Evolutionary conservation across 1,140 invertebrate genomes (phyloP).

Genomic region (Paraescarpia echinospica): DNA sequence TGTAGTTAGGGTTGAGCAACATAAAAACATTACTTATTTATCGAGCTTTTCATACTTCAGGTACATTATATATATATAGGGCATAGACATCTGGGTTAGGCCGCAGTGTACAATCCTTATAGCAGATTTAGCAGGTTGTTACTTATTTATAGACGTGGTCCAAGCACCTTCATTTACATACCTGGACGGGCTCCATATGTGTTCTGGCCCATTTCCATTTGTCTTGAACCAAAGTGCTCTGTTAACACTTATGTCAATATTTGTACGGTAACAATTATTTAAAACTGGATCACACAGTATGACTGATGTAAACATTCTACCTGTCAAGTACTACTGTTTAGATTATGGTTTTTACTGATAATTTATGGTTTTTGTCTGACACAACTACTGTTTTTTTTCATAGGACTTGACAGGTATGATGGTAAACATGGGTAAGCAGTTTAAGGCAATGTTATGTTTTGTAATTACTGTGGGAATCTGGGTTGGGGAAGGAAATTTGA

Average conservation of each 20-base stretch:
- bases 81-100: neutral
- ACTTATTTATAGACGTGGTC: neutral
- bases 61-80: neutral
- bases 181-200: neutral
- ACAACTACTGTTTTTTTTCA: no score
- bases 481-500: no score
- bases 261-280: neutral
- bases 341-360: no score
- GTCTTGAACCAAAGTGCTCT: neutral
- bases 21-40: neutral
- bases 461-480: no score
- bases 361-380: no score
- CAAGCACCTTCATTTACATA: neutral
- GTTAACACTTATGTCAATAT: neutral
- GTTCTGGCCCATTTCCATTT: neutral
- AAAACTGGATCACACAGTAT: neutral
- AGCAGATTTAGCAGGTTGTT: no score
- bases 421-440: no score
- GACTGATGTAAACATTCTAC: neutral
- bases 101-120: no score
- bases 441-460: no score
- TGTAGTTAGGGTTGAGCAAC: neutral
- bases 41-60: neutral
- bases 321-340: neutral
- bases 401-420: no score